Conservation (phyloP, 1,140 invertebrate species). For the Caenorhabditis latens region DNA sequence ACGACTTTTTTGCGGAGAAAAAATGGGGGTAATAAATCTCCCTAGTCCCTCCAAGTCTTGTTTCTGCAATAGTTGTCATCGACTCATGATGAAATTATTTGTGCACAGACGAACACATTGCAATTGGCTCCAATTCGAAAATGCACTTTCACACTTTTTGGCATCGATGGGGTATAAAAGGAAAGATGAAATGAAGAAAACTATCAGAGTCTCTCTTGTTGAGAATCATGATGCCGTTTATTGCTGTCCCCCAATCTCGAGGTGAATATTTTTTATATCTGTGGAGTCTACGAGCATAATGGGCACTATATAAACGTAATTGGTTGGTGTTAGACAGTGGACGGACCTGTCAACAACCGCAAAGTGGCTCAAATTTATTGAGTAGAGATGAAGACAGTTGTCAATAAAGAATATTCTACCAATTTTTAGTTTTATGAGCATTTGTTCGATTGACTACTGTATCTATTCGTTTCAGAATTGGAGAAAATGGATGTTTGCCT, state of each 20-base stretch:
- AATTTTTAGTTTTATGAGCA: not conserved
- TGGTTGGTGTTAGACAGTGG: not conserved
- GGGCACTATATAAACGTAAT: not conserved
- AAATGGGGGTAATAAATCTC: not conserved
- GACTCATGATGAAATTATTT: not conserved
- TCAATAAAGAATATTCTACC: not conserved
- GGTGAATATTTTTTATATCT: not conserved
- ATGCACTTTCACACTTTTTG: not conserved
- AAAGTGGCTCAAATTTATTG: conserved; percentile 15
- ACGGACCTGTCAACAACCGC: not conserved
- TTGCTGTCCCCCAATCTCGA: not conserved
- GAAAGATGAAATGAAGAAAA: not conserved
- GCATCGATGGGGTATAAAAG: not conserved
- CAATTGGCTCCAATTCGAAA: not conserved
- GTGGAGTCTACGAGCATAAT: no score
- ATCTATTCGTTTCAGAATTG: conserved; percentile 19
- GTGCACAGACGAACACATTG: not conserved
- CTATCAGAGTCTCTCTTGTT: conserved; percentile 11
- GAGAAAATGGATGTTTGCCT: conserved; percentile 31
- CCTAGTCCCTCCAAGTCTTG: not conserved
- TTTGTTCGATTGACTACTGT: not conserved
- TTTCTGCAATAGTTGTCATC: not conserved
- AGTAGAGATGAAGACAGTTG: not conserved
- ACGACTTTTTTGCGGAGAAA: not conserved
- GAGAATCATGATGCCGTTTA: conserved; percentile 44